Base-by-base conservation (phyloP, 2,797 vertebrate genomes). In the Falco peregrinus region DNA sequence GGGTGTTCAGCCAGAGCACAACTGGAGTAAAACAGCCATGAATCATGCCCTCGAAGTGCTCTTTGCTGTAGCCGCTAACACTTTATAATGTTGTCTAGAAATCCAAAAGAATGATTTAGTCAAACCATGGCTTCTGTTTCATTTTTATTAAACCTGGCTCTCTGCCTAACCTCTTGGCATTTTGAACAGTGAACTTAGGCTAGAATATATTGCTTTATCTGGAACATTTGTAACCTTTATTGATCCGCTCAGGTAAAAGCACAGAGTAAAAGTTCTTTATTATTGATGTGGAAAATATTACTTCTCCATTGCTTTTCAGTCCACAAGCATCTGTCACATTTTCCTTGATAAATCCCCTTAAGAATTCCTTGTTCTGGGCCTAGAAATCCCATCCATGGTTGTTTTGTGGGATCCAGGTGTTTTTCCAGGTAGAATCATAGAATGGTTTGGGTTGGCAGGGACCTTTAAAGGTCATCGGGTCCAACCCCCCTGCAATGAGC, bases 211-310 rank as follows among this genome's bases (percentile, higher is more conserved):
- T 94, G 82, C 87, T 95, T 96, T 91, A 91, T 57, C 89, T 12
- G 13, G 91, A 95, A 91, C 90, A 91, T 95, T 97, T 98, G 90
- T 96, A 97, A 98, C 95, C 81, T 97, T 95, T 95, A 97, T 94
- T 84, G 84, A 96, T 97, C 53, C 13, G 15, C 78, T 95, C 90
- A 96, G 96, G 97, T 97, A 95, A 94, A 97, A 96, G 97, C 90
- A 95, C 83, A 28, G 7, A 96, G 93, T 93, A 90, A 96, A 97
- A 96, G 64, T 51, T 94, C 85, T 95, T 97, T 88, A 83, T 97
- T 95, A 96, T 92, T 97, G 95, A 97, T 91, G 83, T 85, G 73
- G 85, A 95, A 97, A 96, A 80, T 89, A 97, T 82, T 92, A 94
- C 64, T 92, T 96, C 73, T 87, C 74, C 93, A 86, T 96, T 94